These are phyloP conservation scores for Helobdella robusta DNA, from an alignment of 2,888 invertebrate genomes.

Conservation along the genomic window DNA sequence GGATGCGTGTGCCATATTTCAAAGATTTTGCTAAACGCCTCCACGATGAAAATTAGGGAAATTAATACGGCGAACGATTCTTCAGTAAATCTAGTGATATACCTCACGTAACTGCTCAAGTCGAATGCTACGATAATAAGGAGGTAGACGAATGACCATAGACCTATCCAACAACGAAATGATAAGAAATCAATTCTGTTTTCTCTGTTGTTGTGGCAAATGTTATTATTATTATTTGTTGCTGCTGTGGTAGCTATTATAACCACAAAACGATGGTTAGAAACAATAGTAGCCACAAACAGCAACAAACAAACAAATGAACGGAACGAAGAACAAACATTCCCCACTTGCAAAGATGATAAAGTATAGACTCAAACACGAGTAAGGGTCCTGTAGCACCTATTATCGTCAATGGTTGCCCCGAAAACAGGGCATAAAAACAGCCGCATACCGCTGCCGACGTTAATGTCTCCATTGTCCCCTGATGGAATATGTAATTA, in stretches of 20 bases:
- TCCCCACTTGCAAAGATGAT: slow-evolving; percentile 42
- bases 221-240: too few species aligned
- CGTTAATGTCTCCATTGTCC: slow-evolving; percentile 55
- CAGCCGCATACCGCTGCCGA: slow-evolving; percentile 51
- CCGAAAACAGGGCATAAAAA: slow-evolving; percentile 48
- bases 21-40: slow-evolving; percentile 82
- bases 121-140: slow-evolving; percentile 81
- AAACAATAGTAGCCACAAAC: too few species aligned
- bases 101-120: slow-evolving; percentile 87
- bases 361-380: slow-evolving; percentile 51
- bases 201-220: slow-evolving; percentile 55
- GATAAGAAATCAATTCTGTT: slow-evolving; percentile 83
- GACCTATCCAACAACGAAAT: slow-evolving; percentile 88
- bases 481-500: too few species aligned
- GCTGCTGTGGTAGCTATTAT: too few species aligned
- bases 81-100: slow-evolving; percentile 94
- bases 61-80: slow-evolving; percentile 97
- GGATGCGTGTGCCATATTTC: slow-evolving; percentile 24
- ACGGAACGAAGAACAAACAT: too few species aligned
- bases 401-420: slow-evolving; percentile 52
- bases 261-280: too few species aligned
- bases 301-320: too few species aligned
- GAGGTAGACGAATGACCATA: slow-evolving; percentile 80
- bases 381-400: slow-evolving; percentile 52
- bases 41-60: slow-evolving; percentile 93